phyloP scores from a whole-genome alignment of 1,140 invertebrate genomes.

The Polypedilum vanderplanki region DNA sequence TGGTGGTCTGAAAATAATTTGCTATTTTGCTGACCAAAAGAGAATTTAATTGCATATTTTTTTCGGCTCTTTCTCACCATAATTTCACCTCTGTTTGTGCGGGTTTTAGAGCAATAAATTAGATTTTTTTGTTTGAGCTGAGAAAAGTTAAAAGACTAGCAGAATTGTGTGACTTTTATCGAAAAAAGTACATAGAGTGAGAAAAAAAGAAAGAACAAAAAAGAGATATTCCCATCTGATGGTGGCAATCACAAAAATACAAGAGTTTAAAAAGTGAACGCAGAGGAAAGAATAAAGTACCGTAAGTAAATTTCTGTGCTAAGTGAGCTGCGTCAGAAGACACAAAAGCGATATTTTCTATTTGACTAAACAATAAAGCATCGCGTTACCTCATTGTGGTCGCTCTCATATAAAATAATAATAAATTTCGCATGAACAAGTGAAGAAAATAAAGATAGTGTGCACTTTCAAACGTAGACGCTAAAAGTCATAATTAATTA shows the following conservation, averaged over 20 bases:
- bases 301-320: conserved; percentile 17
- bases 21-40: background rate
- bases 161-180: background rate
- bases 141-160: background rate
- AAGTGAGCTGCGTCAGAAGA: background rate
- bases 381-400: too few species aligned
- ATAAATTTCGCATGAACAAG: background rate
- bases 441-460: background rate
- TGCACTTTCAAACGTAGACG: background rate
- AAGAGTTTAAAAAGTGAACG: background rate
- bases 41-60: background rate
- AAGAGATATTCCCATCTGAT: too few species aligned
- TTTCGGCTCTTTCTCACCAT: background rate
- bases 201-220: too few species aligned
- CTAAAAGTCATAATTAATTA: background rate
- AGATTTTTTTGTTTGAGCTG: background rate
- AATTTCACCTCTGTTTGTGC: background rate
- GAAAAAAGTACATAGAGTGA: background rate
- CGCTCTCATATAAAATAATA: background rate
- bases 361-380: background rate
- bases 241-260: background rate
- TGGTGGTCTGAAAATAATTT: background rate
- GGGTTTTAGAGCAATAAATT: background rate
- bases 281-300: conserved; percentile 2
- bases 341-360: background rate